Conservation (phyloP, 2,888 invertebrate genomes). For the Adineta ricciae region DNA sequence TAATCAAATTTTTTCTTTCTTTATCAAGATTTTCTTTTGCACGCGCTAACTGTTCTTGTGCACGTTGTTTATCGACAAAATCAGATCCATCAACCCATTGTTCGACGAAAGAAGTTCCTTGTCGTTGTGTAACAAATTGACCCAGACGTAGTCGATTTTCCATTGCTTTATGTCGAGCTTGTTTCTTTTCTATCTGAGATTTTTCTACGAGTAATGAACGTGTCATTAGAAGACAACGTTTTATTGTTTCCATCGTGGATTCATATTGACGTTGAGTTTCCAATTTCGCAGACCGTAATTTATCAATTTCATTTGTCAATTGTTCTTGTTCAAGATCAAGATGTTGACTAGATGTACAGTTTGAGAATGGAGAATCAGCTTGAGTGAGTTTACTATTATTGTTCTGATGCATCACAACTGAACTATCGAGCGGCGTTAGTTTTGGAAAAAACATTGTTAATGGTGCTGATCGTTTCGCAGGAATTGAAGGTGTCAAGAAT, state of each 20-base stretch:
- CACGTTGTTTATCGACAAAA: slow-evolving; percentile 90
- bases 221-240: slow-evolving; percentile 31
- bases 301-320: neutral
- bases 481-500: neutral
- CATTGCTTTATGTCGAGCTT: slow-evolving; percentile 87
- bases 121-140: slow-evolving; percentile 95
- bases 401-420: neutral
- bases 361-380: slow-evolving; percentile 8
- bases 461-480: neutral
- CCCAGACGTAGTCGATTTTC: slow-evolving; percentile 93
- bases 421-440: neutral
- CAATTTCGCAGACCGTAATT: neutral
- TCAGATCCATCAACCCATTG: slow-evolving; percentile 99
- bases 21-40: slow-evolving; percentile 94
- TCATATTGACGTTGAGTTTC: slow-evolving; percentile 12
- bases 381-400: slow-evolving; percentile 7
- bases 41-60: slow-evolving; percentile 88
- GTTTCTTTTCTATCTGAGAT: slow-evolving; percentile 33
- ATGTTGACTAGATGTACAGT: neutral
- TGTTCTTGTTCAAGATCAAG: slow-evolving; percentile 4
- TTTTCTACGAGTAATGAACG: slow-evolving; percentile 32
- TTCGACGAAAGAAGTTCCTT: slow-evolving; percentile 98
- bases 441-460: neutral
- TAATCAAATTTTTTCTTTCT: slow-evolving; percentile 66
- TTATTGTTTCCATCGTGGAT: slow-evolving; percentile 1